Base-by-base conservation (phyloP, 2,888 invertebrate species). In the Plagodis pulveraria region DNA sequence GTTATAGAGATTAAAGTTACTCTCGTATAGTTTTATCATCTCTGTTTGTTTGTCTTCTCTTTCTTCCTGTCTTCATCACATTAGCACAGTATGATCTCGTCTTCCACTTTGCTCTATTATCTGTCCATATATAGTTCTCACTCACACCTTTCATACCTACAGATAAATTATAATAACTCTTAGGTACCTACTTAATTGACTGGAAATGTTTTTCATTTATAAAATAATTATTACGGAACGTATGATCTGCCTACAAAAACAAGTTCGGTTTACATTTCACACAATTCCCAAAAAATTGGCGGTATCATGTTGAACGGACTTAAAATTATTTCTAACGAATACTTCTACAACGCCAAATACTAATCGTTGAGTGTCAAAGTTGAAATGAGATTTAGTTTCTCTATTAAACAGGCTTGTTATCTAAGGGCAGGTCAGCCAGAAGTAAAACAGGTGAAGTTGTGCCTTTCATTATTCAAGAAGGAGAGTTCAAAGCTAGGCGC, bases 321-420 rank as follows among this genome's bases (percentile, higher is more conserved):
- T 49, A 44, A 32, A 47, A 42, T 51, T 51, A 12, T 42, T 51
- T 56, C 12, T 12, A 12, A 48, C 6, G 34, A 38, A 58, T 44
- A 8, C 40, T 33, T 53, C n/a, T 11, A 11, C 10, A 5, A 8
- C 22, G 33, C n/a, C 22, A 6, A 38, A 46, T 33, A 47, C 58
- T 50, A 50, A 48, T 38, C 42, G 45, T 36, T 36, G n/a, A 22
- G 35, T 6, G 10, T 51, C 52, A 8, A 50, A 44, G 34, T 49
- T 49, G 40, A 49, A 53, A 58, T 45, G 44, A 50, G 58, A 58
- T 53, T 9, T 35, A 22, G 41, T 50, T 22, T 36, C 12, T 48
- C 35, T 57, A 41, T 46, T 9, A 41, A 41, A 8, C 40, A 50
- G 45, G 22, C 9, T 11, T 22, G 41, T 50, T 50, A 41, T 45